A percentile compares a stretch with the other conserved stretches of the same genome.
These are phyloP conservation scores for Rotaria magnacalcarata DNA, from an alignment of 2,888 invertebrate species.

Conservation along the genomic window DNA sequence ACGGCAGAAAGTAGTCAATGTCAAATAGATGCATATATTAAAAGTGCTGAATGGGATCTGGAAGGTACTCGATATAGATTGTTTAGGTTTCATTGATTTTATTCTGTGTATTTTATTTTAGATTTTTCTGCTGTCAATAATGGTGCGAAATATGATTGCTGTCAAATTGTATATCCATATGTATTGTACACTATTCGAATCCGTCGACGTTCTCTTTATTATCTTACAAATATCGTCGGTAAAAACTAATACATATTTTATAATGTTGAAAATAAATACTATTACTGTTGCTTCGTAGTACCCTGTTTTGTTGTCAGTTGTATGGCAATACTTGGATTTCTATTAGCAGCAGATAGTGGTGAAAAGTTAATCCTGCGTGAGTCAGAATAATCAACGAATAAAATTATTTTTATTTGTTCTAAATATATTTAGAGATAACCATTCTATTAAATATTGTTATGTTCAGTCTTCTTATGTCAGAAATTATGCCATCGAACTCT, in stretches of 20 bases:
- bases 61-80: conserved; percentile 15
- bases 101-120: not conserved
- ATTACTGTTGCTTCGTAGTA: not conserved
- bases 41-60: conserved; percentile 44
- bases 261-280: not conserved
- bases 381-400: not conserved
- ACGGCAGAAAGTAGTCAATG: conserved; percentile 34
- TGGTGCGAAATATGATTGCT: conserved; percentile 39
- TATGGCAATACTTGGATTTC: conserved; percentile 44
- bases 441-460: conserved; percentile 41
- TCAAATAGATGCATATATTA: conserved; percentile 42
- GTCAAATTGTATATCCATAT: conserved; percentile 42
- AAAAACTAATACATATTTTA: not conserved
- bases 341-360: conserved; percentile 40
- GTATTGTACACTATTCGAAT: conserved; percentile 39
- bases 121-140: conserved; percentile 3
- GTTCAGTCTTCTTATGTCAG: conserved; percentile 43
- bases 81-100: too few species aligned
- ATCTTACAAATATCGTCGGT: conserved; percentile 20
- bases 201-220: conserved; percentile 42
- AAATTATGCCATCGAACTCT: conserved; percentile 41
- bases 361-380: conserved; percentile 41
- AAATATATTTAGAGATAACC: conserved; percentile 36
- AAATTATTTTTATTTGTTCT: not conserved
- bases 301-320: conserved; percentile 42